Base-by-base conservation (phyloP, 1,140 invertebrate genomes). In the Macrobrachium rosenbergii region DNA sequence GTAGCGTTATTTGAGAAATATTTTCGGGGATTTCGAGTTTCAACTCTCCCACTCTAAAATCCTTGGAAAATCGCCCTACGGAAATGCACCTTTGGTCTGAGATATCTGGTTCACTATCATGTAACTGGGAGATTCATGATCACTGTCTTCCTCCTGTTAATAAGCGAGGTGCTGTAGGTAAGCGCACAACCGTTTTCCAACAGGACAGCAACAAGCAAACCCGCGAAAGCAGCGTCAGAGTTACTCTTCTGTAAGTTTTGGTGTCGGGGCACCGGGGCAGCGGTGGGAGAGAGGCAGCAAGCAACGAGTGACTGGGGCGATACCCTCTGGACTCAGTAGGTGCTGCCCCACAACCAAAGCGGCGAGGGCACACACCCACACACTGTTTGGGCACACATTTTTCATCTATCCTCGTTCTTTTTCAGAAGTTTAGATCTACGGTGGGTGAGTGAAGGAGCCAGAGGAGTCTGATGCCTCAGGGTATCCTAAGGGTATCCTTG, bases 251-350 rank as follows among this genome's bases (percentile, higher is more conserved):
- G 14, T 82, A 64, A 21, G 21, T 45, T 17, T 43, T 72, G 19
- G 60, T n/a, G 62, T 28, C 10, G 45, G 60, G 73, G 62, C 82
- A 37, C 17, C 21, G 78, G 77, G 19, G 52, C 58, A 23, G 77
- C 23, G 73, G 43, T 76, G 73, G 73, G 73, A 52, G 43, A 80
- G 37, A 59, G 75, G 62, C 76, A 73, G 84, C 84, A 87, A 87
- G 84, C 78, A 87, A 58, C 73, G 77, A 87, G 84, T 87, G 78
- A 87, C 84, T 87, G 84, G 84, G 75, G 84, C 64, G 81, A 23
- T 23, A 0, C 28, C 17, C 43, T 63, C n/a, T 28, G 67, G 78
- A 87, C 84, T 58, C 69, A 78, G 84, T 87, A 87, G 84, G 84
- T 87, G 84, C 84, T 87, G 84, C 84, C 84, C 84, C 64, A 60